Evolutionary conservation across 1,140 invertebrate genomes (phyloP).

Genomic region (Nephila pilipes): DNA sequence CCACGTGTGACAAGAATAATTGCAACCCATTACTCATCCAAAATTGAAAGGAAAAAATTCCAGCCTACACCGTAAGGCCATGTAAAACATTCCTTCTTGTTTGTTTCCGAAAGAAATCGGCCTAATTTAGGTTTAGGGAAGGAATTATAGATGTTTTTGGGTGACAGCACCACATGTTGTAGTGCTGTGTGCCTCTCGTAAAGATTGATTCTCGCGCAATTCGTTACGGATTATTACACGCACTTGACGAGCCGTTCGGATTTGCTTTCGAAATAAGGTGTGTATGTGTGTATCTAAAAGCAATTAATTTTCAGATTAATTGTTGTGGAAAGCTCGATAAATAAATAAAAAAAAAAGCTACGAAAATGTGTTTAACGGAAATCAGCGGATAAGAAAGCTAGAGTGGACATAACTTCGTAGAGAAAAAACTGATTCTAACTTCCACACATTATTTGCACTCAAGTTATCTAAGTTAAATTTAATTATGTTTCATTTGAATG

Average conservation of each 20-base stretch:
- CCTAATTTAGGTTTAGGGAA: neutral
- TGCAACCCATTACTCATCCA: slow-evolving; percentile 29
- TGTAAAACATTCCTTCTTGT: slow-evolving; percentile 52
- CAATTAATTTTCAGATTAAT: slow-evolving; percentile 54
- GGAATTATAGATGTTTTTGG: neutral
- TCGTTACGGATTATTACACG: neutral
- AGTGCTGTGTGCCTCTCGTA: neutral
- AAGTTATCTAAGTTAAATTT: too few relatives aligned
- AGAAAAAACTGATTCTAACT: too few relatives aligned
- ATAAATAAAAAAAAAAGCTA: too few relatives aligned
- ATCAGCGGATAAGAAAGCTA: too few relatives aligned
- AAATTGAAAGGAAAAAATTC: slow-evolving; percentile 34
- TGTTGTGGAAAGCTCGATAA: neutral
- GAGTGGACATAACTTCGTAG: too few relatives aligned
- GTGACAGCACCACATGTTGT: neutral
- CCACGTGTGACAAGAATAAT: slow-evolving; percentile 52
- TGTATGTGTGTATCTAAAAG: neutral
- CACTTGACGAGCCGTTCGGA: neutral
- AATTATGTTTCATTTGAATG: too few relatives aligned
- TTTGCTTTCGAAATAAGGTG: neutral
- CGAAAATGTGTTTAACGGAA: too few relatives aligned
- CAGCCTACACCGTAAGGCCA: neutral
- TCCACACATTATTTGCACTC: too few relatives aligned
- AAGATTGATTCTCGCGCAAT: neutral
- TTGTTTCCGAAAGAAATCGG: slow-evolving; percentile 28